Evolutionary conservation across 2,888 invertebrate genomes (phyloP), one percentile per base, ranked within the genome.

Genomic region (Alcis repandata): DNA sequence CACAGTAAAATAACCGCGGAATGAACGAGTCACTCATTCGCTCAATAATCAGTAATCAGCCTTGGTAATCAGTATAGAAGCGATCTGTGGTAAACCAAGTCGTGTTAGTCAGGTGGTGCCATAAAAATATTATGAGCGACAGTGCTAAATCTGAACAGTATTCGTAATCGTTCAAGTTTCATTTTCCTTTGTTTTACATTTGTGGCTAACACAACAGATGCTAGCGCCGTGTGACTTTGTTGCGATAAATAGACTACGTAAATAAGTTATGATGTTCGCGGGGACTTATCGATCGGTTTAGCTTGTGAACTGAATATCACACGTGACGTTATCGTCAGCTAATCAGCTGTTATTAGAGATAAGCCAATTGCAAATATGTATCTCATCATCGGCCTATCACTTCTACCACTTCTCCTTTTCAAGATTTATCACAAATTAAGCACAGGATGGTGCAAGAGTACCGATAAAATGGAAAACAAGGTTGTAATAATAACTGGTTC

Each of bases 401-500:
- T 69, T 17, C 22, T 70, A 2, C n/a, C 69, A 52, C 22, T 70
- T 1, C 13, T 76, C 13, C 40, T 70, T 10, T 76, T 69, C 9
- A 75, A 76, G 63, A 43, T 72, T 10, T 77, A 72, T 59, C 72
- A 77, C 60, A 83, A 76, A 66, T 62, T 75, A 36, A 72, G 72
- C 13, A 76, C 71, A 32, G 75, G 78, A 27, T 75, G 65, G 59
- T 83, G 78, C 56, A 75, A 51, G 1, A 74, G 77, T 49, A 63
- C 76, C 19, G 68, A 61, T 38, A 75, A 63, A 63, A 79, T 87
- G 77, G 66, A 64, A 7, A 70, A 75, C 36, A 88, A 84, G 72
- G 77, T 85, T 19, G 84, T 94, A 0, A 83, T 88, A 13, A 78
- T 89, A 46, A 88, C 89, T 1, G 88, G 88, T 19, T 76, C 84